Conservation (phyloP, 1,140 invertebrate genomes). For the Triops longicaudatus region DNA sequence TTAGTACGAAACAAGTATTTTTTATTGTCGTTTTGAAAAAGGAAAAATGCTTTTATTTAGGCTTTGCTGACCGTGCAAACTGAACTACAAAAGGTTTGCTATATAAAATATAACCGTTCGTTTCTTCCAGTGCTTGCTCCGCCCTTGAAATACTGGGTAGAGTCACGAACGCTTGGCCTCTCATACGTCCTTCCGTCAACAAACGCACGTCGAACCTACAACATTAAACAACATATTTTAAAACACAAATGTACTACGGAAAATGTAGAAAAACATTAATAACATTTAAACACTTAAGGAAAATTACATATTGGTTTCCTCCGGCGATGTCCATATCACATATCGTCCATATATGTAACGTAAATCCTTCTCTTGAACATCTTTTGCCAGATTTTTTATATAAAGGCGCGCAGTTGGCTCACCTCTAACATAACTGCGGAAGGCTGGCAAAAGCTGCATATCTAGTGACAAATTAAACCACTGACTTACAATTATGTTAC, state of each 20-base stretch:
- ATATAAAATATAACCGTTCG: constrained; percentile 79
- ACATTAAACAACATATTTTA: neutral
- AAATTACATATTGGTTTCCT: constrained; percentile 46
- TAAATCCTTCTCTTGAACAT: constrained; percentile 63
- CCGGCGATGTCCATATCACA: constrained; percentile 43
- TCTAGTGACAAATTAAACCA: constrained; percentile 43
- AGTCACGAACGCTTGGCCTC: constrained; percentile 88
- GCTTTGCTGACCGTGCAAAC: constrained; percentile 60
- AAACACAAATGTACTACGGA: neutral
- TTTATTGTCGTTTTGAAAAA: neutral
- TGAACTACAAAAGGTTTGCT: constrained; percentile 85
- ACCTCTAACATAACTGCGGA: constrained; percentile 77
- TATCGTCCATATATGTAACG: constrained; percentile 69
- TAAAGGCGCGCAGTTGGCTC: constrained; percentile 73
- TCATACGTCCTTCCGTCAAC: constrained; percentile 93
- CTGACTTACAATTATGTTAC: neutral
- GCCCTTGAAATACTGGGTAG: constrained; percentile 62
- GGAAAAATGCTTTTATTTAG: constrained; percentile 40
- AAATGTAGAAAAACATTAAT: too few species aligned
- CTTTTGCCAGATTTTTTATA: constrained; percentile 84
- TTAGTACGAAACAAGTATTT: neutral
- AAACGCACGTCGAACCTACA: constrained; percentile 71
- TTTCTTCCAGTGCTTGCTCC: constrained; percentile 65
- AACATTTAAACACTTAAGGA: too few species aligned
- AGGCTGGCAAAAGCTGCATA: constrained; percentile 66